Evolutionary conservation across 2,888 invertebrate species (phyloP).

Genomic region (Tillus elongatus): DNA sequence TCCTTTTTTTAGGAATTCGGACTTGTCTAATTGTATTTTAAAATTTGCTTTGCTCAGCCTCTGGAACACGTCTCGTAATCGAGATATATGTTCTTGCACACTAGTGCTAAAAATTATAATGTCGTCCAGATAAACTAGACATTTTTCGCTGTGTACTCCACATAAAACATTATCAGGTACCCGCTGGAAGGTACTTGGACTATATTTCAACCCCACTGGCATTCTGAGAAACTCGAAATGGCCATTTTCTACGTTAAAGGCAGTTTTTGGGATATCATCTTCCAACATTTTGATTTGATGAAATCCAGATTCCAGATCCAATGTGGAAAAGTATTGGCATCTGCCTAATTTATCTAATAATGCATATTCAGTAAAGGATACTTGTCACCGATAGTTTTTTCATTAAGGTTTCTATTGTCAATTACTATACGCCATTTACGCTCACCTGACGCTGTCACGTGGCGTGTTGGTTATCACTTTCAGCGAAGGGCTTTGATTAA

Average conservation of each 20-base stretch:
- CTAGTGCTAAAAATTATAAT: neutral
- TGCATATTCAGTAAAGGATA: neutral
- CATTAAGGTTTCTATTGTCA: neutral
- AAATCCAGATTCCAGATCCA: neutral
- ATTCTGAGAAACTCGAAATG: neutral
- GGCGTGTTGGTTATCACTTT: too few relatives aligned
- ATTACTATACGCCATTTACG: neutral
- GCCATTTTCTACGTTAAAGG: too few relatives aligned
- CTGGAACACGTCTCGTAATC: too few relatives aligned
- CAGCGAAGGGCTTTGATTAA: too few relatives aligned
- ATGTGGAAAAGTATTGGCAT: neutral
- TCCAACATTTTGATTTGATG: neutral
- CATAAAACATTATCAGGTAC: neutral
- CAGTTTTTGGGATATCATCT: neutral
- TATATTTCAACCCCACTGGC: neutral
- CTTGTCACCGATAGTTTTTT: neutral
- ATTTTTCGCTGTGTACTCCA: neutral
- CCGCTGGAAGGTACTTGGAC: neutral
- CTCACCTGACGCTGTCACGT: neutral
- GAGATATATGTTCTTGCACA: too few relatives aligned
- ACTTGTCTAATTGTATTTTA: too few relatives aligned
- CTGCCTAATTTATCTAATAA: neutral
- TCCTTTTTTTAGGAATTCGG: too few relatives aligned
- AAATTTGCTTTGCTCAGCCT: too few relatives aligned
- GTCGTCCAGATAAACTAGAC: constrained; percentile 2